A percentile compares a stretch with the other conserved stretches of the same genome.
Evolutionary conservation across 2,888 invertebrate species (phyloP).

Genomic region (Lordiphosa andalusiaca): DNA sequence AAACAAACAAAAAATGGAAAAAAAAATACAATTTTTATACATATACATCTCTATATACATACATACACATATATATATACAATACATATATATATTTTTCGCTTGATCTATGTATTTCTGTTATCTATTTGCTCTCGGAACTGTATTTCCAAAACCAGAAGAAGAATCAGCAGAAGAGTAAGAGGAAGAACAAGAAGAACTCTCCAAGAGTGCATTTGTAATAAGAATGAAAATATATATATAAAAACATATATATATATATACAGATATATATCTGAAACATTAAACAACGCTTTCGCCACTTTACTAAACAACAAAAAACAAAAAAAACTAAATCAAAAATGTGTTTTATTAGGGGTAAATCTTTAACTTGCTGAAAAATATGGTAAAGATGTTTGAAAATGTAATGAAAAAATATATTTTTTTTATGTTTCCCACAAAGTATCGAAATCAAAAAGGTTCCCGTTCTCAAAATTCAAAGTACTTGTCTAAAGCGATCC

Average conservation of each 20-base stretch:
- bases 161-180: conserved; percentile 9
- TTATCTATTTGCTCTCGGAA: conserved; percentile 40
- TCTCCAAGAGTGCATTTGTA: conserved; percentile 65
- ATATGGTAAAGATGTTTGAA: too few relatives aligned
- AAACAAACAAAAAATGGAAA: conserved; percentile 7
- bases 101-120: conserved; percentile 33
- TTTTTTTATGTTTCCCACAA: too few relatives aligned
- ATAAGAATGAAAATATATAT: conserved; percentile 47
- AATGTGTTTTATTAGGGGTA: background rate
- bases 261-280: conserved; percentile 9
- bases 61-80: conserved; percentile 46
- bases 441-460: too few relatives aligned
- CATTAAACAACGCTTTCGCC: conserved; percentile 59
- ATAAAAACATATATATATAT: conserved; percentile 10
- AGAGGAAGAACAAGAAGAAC: conserved; percentile 40
- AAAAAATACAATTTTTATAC: conserved; percentile 47
- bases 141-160: conserved; percentile 18
- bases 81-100: conserved; percentile 28
- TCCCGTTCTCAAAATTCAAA: too few relatives aligned
- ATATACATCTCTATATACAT: conserved; percentile 52
- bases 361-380: too few relatives aligned
- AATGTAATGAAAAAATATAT: too few relatives aligned
- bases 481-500: too few relatives aligned
- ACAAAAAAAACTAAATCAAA: conserved; percentile 3
- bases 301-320: conserved; percentile 56